Percentiles rank a stretch among this genome's conserved stretches.
Evolutionary conservation across 2,888 invertebrate species (phyloP).

Genomic region (Machimus atricapillus): DNA sequence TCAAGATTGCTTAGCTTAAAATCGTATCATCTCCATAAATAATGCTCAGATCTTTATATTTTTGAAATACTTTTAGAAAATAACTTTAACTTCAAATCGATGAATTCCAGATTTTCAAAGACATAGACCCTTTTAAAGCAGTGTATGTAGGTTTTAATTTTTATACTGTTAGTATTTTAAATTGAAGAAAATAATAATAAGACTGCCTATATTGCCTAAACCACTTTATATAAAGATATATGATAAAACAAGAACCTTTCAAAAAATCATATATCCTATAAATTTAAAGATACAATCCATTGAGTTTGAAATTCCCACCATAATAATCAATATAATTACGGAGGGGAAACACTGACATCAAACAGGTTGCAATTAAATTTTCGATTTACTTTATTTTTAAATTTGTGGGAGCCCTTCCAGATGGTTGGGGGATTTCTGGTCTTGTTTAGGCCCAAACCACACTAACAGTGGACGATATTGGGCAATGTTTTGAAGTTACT

Average conservation of each 20-base stretch:
- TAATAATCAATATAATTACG: background rate
- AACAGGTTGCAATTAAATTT: background rate
- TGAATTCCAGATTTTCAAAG: no score
- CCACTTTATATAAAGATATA: no score
- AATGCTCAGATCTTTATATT: no score
- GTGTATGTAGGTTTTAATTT: no score
- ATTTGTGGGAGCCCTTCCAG: background rate
- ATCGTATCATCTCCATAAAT: no score
- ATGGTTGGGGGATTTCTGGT: background rate
- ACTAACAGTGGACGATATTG: background rate
- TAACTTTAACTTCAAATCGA: no score
- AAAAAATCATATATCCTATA: background rate
- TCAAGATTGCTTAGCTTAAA: no score
- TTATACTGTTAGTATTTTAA: no score
- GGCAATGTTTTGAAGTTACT: background rate
- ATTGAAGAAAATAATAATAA: no score
- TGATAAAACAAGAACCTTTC: background rate
- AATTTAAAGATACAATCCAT: background rate
- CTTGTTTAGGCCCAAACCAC: background rate
- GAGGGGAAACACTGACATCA: background rate
- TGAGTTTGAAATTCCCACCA: background rate
- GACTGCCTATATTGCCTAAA: no score
- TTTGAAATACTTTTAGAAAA: no score
- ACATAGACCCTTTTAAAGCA: no score
- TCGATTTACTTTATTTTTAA: background rate